Evolutionary conservation across 2,113 vertebrate species (phyloP).

Genomic region (Narcine bancroftii): DNA sequence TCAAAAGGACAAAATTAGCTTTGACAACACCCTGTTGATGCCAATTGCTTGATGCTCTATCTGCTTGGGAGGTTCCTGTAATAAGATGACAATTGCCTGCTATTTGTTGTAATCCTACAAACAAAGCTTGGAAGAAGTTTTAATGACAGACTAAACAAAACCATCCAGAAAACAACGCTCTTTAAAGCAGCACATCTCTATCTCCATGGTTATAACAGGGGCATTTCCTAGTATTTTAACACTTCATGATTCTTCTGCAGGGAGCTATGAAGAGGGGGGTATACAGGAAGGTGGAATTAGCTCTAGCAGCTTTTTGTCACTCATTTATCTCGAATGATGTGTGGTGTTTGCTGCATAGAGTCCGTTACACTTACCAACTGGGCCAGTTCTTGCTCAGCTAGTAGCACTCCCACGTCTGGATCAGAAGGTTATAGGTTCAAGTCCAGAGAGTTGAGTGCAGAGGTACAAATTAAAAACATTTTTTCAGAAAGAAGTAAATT

Average conservation of each 20-base stretch:
- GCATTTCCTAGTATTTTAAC: background rate
- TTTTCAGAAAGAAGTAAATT: background rate
- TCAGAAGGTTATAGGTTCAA: background rate
- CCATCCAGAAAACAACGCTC: background rate
- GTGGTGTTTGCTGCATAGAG: background rate
- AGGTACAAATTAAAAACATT: background rate
- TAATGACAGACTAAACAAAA: background rate
- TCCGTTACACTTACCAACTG: background rate
- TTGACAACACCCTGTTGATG: background rate
- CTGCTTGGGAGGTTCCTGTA: background rate
- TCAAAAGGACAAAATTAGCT: background rate
- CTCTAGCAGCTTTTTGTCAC: background rate
- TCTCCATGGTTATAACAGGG: background rate
- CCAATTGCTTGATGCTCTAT: background rate
- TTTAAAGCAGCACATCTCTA: background rate
- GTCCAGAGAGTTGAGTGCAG: background rate
- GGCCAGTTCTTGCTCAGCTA: background rate
- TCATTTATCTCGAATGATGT: background rate
- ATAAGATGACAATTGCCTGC: background rate
- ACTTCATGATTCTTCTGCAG: background rate
- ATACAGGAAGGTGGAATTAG: too few relatives aligned
- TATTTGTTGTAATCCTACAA: background rate
- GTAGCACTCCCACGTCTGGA: background rate
- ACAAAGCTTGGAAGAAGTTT: background rate
- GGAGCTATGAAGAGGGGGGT: too few relatives aligned